These are phyloP conservation scores for Gymnogyps californianus DNA, from an alignment of 2,113 vertebrate species.

Conservation along the genomic window DNA sequence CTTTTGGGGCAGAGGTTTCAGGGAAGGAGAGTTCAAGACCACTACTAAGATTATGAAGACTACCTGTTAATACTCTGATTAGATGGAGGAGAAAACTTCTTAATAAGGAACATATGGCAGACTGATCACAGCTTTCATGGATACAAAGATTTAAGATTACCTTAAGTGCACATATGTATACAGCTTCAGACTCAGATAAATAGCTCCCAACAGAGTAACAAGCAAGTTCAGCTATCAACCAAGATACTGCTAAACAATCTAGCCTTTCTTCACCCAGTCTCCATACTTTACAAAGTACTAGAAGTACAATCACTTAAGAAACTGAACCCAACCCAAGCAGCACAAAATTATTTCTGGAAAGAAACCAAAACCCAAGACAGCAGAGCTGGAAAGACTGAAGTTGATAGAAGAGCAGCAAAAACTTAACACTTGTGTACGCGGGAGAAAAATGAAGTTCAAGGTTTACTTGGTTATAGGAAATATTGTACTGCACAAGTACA, in stretches of 20 bases:
- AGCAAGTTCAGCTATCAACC: neutral
- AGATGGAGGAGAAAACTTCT: neutral
- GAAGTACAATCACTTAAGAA: neutral
- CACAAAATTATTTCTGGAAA: neutral
- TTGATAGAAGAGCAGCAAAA: neutral
- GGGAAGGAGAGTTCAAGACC: neutral
- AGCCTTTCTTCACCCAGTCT: neutral
- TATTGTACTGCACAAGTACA: neutral
- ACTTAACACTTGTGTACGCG: neutral
- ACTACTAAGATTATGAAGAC: neutral
- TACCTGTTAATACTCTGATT: neutral
- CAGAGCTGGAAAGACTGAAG: neutral
- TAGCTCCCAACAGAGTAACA: neutral
- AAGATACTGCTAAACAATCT: neutral
- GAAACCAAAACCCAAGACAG: neutral
- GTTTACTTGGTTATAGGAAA: neutral
- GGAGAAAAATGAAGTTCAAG: neutral
- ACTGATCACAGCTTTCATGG: neutral
- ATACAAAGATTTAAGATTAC: neutral
- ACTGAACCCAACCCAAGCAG: neutral
- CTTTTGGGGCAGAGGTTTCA: neutral
- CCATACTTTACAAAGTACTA: neutral
- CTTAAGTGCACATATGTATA: neutral
- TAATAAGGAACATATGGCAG: neutral
- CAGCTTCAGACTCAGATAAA: neutral